Conservation (phyloP, 2,797 vertebrate species). For the Crypturellus tataupa region DNA sequence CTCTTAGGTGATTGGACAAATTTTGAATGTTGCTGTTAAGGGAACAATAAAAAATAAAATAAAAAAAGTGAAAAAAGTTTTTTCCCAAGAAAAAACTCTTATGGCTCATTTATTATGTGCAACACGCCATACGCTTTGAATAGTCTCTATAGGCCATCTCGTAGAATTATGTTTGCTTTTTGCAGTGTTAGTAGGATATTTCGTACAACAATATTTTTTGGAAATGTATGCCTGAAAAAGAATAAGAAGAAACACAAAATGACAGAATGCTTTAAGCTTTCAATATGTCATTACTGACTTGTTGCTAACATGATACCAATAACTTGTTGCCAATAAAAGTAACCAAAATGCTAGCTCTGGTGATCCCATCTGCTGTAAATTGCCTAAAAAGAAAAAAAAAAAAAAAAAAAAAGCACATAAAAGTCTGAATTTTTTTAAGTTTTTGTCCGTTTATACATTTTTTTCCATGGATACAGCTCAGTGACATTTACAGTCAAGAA, state of each 20-base stretch:
- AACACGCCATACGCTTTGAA: neutral
- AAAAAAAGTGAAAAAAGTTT: neutral
- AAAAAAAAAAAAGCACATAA: neutral
- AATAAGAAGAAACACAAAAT: neutral
- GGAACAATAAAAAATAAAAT: neutral
- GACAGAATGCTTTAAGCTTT: neutral
- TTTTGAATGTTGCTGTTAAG: neutral
- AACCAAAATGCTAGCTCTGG: constrained; percentile 25
- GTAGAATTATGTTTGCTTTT: neutral
- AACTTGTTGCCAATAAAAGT: constrained; percentile 10
- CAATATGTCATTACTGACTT: neutral
- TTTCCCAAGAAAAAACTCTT: neutral
- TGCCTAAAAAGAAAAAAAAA: neutral
- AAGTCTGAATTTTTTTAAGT: neutral
- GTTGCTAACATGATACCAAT: neutral
- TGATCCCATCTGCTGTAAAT: constrained; percentile 21
- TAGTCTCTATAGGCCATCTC: neutral
- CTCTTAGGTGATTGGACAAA: neutral
- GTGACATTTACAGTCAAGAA: neutral
- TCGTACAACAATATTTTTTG: neutral
- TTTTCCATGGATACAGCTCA: neutral
- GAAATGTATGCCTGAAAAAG: neutral
- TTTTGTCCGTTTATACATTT: neutral
- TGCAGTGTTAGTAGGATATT: neutral
- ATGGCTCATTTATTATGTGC: neutral